Conservation (phyloP, 1,140 invertebrate genomes). For the Dysdera silvatica region DNA sequence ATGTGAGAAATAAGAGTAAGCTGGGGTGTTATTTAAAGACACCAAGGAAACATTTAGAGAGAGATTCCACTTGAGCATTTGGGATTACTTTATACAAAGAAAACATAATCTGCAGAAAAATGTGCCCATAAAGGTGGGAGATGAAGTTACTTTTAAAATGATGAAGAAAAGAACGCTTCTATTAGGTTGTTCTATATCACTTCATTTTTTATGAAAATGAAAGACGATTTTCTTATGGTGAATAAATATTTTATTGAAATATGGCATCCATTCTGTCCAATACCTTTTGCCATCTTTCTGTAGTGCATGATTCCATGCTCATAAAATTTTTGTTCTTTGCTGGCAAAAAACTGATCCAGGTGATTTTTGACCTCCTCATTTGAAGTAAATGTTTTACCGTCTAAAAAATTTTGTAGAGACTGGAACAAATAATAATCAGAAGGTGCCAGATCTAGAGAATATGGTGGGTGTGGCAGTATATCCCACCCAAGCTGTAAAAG, state of each 20-base stretch:
- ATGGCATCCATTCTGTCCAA: neutral
- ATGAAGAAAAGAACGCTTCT: too few species aligned
- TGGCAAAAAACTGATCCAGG: neutral
- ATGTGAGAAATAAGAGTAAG: too few species aligned
- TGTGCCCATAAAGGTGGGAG: too few species aligned
- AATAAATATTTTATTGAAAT: neutral
- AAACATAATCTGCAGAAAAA: too few species aligned
- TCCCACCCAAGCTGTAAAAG: conserved; percentile 3
- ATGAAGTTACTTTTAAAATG: too few species aligned
- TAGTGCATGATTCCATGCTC: neutral
- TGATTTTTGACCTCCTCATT: neutral
- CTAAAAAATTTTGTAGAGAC: too few species aligned
- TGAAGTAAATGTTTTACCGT: neutral
- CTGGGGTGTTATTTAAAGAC: too few species aligned
- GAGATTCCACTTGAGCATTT: too few species aligned
- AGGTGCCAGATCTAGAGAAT: neutral
- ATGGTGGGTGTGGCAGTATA: neutral
- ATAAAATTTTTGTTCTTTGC: neutral
- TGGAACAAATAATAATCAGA: too few species aligned
- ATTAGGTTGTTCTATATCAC: too few species aligned
- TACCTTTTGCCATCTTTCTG: neutral
- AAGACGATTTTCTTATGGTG: neutral
- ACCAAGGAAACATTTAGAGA: too few species aligned
- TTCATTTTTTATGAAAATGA: neutral
- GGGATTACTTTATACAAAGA: too few species aligned